These are phyloP conservation scores for Marasmarcha lunaedactyla DNA, from an alignment of 2,888 invertebrate species.

Conservation along the genomic window DNA sequence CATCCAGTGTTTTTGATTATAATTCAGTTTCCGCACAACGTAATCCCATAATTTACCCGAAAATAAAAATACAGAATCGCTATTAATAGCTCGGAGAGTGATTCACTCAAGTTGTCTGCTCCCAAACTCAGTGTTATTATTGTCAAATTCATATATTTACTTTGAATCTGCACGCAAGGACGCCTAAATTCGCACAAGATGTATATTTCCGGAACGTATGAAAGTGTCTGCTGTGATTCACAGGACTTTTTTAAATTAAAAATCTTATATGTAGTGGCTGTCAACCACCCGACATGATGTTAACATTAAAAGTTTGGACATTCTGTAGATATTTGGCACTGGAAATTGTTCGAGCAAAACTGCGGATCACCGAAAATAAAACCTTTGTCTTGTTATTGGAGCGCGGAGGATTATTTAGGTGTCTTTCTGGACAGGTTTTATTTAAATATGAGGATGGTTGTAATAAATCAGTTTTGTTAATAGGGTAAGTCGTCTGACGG, in stretches of 20 bases:
- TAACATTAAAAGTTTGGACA: conserved; percentile 43
- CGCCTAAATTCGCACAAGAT: conserved; percentile 49
- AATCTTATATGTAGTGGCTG: conserved; percentile 47
- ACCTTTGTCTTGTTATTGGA: not conserved
- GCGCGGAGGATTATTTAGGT: not conserved
- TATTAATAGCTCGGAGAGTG: conserved; percentile 18
- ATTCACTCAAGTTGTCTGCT: conserved; percentile 31
- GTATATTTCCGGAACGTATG: conserved; percentile 58
- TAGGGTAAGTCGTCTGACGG: conserved; percentile 38
- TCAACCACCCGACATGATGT: conserved; percentile 39
- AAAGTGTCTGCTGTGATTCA: conserved; percentile 59
- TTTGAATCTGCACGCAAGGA: conserved; percentile 57
- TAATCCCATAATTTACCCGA: conserved; percentile 18
- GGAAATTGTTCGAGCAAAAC: conserved; percentile 1
- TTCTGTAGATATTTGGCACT: conserved; percentile 43
- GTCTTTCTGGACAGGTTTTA: not conserved
- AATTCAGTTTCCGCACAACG: not conserved
- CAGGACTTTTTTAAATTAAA: conserved; percentile 40
- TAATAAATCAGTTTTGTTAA: conserved; percentile 34
- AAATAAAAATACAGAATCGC: conserved; percentile 20
- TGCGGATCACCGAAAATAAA: conserved; percentile 2
- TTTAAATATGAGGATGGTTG: not conserved
- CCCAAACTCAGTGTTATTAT: conserved; percentile 33
- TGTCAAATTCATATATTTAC: conserved; percentile 45
- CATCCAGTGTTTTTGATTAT: not conserved